Percentiles rank a stretch among this genome's conserved stretches.
phyloP scores from a whole-genome alignment of 2,797 vertebrate genomes.

The Brachyrhaphis roseni region DNA sequence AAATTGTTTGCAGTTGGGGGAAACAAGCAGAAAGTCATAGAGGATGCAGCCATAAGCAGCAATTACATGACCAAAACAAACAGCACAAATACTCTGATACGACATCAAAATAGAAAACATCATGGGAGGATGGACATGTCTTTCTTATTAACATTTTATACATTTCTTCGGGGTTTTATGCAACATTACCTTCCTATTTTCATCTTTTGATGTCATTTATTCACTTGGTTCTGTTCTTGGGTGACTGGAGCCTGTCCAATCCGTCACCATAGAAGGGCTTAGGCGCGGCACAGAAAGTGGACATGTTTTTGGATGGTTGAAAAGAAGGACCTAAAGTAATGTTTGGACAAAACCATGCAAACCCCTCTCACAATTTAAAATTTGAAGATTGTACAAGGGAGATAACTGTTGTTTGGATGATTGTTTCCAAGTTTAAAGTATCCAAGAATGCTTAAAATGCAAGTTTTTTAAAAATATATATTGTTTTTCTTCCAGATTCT shows the following conservation, averaged over 20 bases:
- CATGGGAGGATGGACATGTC: too few relatives aligned
- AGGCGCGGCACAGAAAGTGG: background rate
- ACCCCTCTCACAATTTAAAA: background rate
- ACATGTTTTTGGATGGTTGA: background rate
- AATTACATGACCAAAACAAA: background rate
- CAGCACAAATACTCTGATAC: background rate
- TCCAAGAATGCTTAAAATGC: background rate
- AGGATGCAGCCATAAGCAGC: background rate
- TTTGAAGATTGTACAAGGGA: background rate
- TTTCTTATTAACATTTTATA: background rate
- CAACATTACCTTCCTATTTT: background rate
- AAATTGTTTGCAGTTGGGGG: background rate
- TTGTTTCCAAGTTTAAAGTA: background rate
- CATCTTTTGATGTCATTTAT: background rate
- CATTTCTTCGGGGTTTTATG: background rate
- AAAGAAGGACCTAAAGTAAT: background rate
- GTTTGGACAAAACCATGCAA: background rate
- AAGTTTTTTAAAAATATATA: background rate
- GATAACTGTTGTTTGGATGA: background rate
- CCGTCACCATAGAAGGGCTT: background rate
- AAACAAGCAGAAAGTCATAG: background rate
- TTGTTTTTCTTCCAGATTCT: background rate
- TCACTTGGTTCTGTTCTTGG: background rate
- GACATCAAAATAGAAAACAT: background rate
- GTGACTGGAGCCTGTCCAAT: background rate